phyloP scores from a whole-genome alignment of 2,888 invertebrate genomes.

The Caenorhabditis macrosperma region DNA sequence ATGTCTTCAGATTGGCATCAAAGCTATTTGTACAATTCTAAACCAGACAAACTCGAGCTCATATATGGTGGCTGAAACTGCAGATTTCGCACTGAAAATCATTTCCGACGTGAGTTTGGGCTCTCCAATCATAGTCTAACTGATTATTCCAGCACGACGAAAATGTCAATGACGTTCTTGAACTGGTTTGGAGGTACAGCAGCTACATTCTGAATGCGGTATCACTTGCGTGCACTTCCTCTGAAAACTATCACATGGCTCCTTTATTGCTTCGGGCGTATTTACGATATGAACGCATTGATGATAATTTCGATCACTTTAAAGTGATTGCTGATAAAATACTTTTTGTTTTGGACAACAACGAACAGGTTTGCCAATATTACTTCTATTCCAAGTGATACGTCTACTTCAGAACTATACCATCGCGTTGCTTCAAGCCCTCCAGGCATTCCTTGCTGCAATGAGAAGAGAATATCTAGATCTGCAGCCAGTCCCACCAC shows the following conservation, averaged over 20 bases:
- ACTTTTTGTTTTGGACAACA: constrained; percentile 60
- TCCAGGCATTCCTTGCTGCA: constrained; percentile 59
- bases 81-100: constrained; percentile 24
- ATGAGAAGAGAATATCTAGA: constrained; percentile 62
- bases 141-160: background rate
- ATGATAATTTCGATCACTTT: constrained; percentile 53
- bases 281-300: constrained; percentile 46
- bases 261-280: constrained; percentile 61
- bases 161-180: background rate
- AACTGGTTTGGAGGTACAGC: constrained; percentile 18
- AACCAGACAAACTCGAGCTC: constrained; percentile 23
- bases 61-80: constrained; percentile 43
- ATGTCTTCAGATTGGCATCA: constrained; percentile 35
- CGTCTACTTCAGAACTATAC: constrained; percentile 32
- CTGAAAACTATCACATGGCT: constrained; percentile 44
- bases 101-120: constrained; percentile 10
- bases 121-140: background rate
- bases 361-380: constrained; percentile 49
- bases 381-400: background rate
- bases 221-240: constrained; percentile 31
- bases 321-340: constrained; percentile 59
- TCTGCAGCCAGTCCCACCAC: constrained; percentile 15
- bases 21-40: constrained; percentile 26
- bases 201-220: constrained; percentile 38
- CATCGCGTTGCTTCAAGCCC: constrained; percentile 52